Evolutionary conservation across 2,113 vertebrate genomes (phyloP).

Genomic region (Charadrius vociferus): DNA sequence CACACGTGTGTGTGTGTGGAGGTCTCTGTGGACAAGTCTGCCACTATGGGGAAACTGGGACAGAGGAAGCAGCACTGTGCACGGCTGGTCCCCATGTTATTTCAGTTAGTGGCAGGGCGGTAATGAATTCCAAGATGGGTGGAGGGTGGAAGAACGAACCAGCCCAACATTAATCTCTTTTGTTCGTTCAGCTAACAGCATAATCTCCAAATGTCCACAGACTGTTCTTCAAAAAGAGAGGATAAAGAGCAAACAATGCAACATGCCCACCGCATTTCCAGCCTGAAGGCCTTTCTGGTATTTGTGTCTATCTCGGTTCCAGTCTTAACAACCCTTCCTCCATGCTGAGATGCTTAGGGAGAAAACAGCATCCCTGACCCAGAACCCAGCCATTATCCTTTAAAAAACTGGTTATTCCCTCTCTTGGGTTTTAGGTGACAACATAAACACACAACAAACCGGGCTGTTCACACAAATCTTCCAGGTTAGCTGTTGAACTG

Average conservation of each 20-base stretch:
- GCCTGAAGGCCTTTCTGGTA: not conserved
- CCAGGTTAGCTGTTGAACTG: not conserved
- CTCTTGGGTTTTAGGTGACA: not conserved
- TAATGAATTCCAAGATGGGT: conserved; percentile 9
- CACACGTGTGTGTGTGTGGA: not conserved
- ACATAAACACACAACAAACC: not conserved
- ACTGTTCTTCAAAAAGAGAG: not conserved
- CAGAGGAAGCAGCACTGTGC: not conserved
- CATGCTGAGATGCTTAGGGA: not conserved
- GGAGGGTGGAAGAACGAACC: not conserved
- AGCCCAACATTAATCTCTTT: not conserved
- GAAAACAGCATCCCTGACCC: not conserved
- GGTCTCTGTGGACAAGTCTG: not conserved
- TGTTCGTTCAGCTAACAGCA: not conserved
- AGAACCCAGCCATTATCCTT: not conserved
- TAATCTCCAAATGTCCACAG: not conserved
- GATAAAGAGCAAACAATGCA: not conserved
- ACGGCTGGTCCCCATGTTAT: not conserved
- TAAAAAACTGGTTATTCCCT: not conserved
- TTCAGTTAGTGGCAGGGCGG: not conserved
- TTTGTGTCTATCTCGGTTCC: not conserved
- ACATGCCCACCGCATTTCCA: not conserved
- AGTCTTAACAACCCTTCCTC: not conserved
- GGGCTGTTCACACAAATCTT: not conserved
- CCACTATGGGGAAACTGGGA: fast-evolving